Evolutionary conservation across 2,888 invertebrate species (phyloP), one percentile per base, ranked within the genome.

Genomic region (Heliconius cydno): DNA sequence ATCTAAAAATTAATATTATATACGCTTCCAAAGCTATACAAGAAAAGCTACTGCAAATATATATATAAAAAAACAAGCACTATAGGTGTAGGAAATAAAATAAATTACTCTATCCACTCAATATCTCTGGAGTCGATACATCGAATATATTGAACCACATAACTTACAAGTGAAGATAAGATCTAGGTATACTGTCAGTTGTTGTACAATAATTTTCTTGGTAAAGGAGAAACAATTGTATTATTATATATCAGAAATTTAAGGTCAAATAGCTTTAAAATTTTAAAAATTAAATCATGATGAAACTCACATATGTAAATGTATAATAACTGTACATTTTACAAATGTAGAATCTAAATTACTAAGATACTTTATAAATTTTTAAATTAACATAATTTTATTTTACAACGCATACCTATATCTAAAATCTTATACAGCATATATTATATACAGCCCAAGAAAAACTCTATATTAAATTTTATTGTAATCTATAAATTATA

Each of bases 161-260:
- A 79, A 82, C 79, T 82, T 76, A 77, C 72, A 41, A 34, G 63
- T 30, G 67, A 66, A 79, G 82, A 82, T 82, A 82, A 82, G 77
- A 82, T 82, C 82, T 79, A 70, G 68, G 70, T 67, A 70, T 76
- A 80, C 79, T 72, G 70, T 77, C 82, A 72, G 71, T 76, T 38
- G 52, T 81, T 77, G 77, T 81, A 76, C 65, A 80, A 82, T 79
- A 82, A 76, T 79, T 75, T 57, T 68, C 65, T 63, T 75, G 41
- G 70, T 46, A 68, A 73, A 63, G 41, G 28, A 73, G 41, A 74
- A 68, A 79, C 75, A 75, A 75, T 75, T 79, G 68, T 75, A 74
- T 68, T 67, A 28, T 57, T n/a, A 7, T 30, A 28, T 28, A 25
- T 22, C 13, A 63, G 46, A n/a, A 30, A 74, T 78, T 73, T 73